These are phyloP conservation scores for Seira musarum DNA, from an alignment of 2,888 invertebrate genomes.

Conservation along the genomic window DNA sequence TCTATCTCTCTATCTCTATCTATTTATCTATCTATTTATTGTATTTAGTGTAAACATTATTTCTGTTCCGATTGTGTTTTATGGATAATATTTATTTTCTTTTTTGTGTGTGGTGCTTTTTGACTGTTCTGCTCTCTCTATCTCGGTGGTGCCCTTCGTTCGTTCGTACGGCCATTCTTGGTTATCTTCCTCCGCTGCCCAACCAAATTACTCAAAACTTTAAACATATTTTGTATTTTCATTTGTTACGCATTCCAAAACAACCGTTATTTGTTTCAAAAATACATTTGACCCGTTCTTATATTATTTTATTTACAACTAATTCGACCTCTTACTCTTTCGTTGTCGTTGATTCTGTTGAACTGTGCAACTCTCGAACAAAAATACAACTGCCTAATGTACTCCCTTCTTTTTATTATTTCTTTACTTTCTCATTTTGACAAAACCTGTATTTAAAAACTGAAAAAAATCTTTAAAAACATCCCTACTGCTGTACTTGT, in stretches of 20 bases:
- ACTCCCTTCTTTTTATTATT: conserved; percentile 23
- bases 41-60: neutral
- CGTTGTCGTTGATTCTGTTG: conserved; percentile 10
- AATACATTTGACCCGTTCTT: neutral
- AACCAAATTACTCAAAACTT: conserved; percentile 46
- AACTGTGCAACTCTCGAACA: neutral
- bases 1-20: too few relatives aligned
- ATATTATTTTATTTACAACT: neutral
- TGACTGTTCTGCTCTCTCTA: conserved; percentile 69
- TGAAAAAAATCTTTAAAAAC: conserved; percentile 28
- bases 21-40: conserved; percentile 16
- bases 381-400: conserved; percentile 10
- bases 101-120: conserved; percentile 69
- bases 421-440: conserved; percentile 29
- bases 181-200: conserved; percentile 67
- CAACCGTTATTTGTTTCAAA: too few relatives aligned
- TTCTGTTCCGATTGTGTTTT: conserved; percentile 46
- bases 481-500: conserved; percentile 66
- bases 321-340: too few relatives aligned
- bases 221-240: conserved; percentile 6
- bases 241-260: too few relatives aligned
- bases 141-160: conserved; percentile 70
- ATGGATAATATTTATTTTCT: conserved; percentile 55
- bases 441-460: conserved; percentile 31
- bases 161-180: conserved; percentile 68